Evolutionary conservation across 2,888 invertebrate species (phyloP), one percentile per base, ranked within the genome.

Genomic region (Lepas anatifera): DNA sequence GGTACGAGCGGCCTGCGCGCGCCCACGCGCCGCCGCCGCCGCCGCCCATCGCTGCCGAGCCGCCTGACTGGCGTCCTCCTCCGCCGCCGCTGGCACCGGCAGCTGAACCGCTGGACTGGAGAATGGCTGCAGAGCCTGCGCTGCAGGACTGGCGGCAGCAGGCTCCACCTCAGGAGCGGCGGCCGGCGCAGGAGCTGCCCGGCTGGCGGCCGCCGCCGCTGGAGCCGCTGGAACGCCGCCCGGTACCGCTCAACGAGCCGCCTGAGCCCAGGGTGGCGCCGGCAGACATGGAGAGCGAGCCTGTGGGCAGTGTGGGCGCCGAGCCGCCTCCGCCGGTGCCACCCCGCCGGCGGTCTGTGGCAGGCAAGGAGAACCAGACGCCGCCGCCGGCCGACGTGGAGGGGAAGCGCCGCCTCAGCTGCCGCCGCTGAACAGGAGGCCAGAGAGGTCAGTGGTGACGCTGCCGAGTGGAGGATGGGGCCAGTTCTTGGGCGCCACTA

Each of bases 301-400:
- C 71, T n/a, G 71, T 71, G 32, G 68, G 67, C 11, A 67, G 71
- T 11, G 69, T 69, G 8, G 68, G 58, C 1, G 73, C 69, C 63
- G 72, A 78, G 70, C 77, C 80, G 43, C 82, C 83, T 4, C 84
- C 85, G 32, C 78, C 80, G 69, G 84, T 84, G 1, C 85, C 85
- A 37, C 85, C 85, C 13, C 79, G 85, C 67, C 80, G 84, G 71
- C 81, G 82, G 67, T 82, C 81, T 71, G 71, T 79, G 46, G 80
- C 80, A 46, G 81, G 81, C 75, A 81, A 81, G 73, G 81, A 81
- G 74, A 81, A 81, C 71, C 70, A 72, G 58, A 72, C 73, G 11
- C 72, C 73, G 11, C 52, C 73, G 22, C 71, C 72, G 37, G 71
- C 72, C 29, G 72, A 70, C 16, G 71, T n/a, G 22, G 64, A n/a